These are phyloP conservation scores for Agrotis clavis DNA, from an alignment of 2,888 invertebrate species.

Conservation along the genomic window DNA sequence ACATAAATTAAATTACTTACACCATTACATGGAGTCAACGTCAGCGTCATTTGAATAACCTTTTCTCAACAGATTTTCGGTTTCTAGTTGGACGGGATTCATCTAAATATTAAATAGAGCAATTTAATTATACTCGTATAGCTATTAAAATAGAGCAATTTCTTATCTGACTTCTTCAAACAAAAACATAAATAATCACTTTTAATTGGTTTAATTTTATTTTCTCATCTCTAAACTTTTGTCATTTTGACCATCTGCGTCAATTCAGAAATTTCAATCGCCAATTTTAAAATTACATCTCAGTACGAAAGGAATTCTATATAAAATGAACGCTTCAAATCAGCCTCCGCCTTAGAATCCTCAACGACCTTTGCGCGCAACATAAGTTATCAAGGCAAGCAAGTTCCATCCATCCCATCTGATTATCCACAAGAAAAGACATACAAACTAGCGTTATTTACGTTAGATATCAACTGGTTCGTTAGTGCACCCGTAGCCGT, in stretches of 20 bases:
- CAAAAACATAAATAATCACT: background rate
- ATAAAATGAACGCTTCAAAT: slow-evolving; percentile 33
- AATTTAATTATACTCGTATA: too few species aligned
- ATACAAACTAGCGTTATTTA: slow-evolving; percentile 64
- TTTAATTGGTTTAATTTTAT: background rate
- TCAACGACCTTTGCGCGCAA: slow-evolving; percentile 49
- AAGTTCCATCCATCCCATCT: slow-evolving; percentile 55
- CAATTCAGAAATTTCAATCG: background rate
- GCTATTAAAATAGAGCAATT: background rate
- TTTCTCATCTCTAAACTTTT: background rate
- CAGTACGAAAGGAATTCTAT: slow-evolving; percentile 5
- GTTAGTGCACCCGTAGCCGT: slow-evolving; percentile 71
- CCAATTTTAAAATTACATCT: background rate
- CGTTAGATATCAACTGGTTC: slow-evolving; percentile 71
- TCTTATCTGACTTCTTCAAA: background rate
- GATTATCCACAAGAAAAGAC: slow-evolving; percentile 55
- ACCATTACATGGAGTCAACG: too few species aligned
- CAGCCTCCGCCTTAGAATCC: slow-evolving; percentile 1
- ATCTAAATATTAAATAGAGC: background rate
- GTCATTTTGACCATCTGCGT: background rate
- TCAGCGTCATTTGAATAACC: too few species aligned
- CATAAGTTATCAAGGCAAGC: slow-evolving; percentile 57
- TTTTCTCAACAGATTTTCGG: background rate
- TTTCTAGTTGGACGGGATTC: background rate
- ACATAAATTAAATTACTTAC: background rate